Evolutionary conservation across 2,797 vertebrate species (phyloP).

Genomic region (Cephalopachus bancanus): DNA sequence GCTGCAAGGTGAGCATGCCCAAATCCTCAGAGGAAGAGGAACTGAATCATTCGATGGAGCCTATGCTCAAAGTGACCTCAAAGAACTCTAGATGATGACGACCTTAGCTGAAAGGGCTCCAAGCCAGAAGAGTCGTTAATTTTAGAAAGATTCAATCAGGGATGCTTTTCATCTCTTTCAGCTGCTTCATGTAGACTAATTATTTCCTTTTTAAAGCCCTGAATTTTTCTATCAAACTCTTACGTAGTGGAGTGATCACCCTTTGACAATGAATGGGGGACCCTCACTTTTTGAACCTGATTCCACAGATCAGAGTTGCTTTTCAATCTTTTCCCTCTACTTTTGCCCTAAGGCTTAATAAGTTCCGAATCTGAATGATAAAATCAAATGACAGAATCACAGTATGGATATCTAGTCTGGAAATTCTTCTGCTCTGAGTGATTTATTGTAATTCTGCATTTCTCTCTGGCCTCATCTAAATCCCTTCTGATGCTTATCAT

Average conservation of each 20-base stretch:
- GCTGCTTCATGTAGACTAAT: not conserved
- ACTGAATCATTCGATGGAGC: not conserved
- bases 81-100: conserved; percentile 1
- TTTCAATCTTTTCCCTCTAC: not conserved
- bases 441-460: not conserved
- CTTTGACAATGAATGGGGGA: not conserved
- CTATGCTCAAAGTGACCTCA: not conserved
- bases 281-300: not conserved
- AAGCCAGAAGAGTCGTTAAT: conserved; percentile 10
- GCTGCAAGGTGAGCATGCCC: not conserved
- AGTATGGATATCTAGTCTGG: not conserved
- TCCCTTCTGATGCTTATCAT: conserved; percentile 25
- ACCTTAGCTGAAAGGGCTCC: not conserved
- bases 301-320: not conserved
- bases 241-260: not conserved
- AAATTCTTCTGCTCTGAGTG: not conserved
- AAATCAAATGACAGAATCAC: not conserved
- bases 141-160: conserved; percentile 58
- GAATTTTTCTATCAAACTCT: not conserved
- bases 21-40: not conserved
- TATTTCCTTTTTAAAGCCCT: conserved; percentile 20
- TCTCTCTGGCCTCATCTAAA: not conserved
- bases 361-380: not conserved
- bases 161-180: conserved; percentile 36
- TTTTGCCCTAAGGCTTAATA: not conserved